These are phyloP conservation scores for Odocoileus virginianus DNA, from an alignment of 2,113 vertebrate genomes.

Conservation along the genomic window DNA sequence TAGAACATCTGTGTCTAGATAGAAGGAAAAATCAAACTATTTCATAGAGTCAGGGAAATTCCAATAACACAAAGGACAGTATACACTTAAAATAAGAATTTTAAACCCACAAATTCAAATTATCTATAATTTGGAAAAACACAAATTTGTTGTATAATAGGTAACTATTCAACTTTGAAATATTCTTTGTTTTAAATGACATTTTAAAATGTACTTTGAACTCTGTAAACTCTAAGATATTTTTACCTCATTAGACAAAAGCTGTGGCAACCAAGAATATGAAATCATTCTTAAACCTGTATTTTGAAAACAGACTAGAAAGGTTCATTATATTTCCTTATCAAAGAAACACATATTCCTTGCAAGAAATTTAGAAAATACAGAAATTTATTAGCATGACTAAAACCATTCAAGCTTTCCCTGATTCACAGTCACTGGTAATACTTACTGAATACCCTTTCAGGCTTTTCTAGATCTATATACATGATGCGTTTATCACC, in stretches of 20 bases:
- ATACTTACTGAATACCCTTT: neutral
- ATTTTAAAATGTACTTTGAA: neutral
- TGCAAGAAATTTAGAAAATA: neutral
- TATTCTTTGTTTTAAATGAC: neutral
- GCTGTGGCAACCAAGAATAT: neutral
- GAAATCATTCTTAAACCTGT: neutral
- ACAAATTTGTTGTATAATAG: neutral
- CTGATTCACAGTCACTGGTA: neutral
- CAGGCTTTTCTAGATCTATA: neutral
- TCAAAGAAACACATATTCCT: neutral
- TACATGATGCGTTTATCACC: fast-evolving
- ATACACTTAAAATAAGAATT: neutral
- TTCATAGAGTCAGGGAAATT: neutral
- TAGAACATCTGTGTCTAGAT: neutral
- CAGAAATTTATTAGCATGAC: neutral
- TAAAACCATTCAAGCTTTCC: neutral
- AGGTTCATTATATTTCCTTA: neutral
- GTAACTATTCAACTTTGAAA: neutral
- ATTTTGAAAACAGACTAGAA: neutral
- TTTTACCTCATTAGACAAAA: neutral
- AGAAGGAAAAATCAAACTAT: fast-evolving
- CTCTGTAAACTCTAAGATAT: neutral
- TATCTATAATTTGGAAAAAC: neutral
- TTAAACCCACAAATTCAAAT: neutral
- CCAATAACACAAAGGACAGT: neutral